Percentiles rank a stretch among this genome's conserved stretches.
These are phyloP conservation scores for Pocillopora damicornis DNA, from an alignment of 64 coral and sea anemone species.

Conservation along the genomic window DNA sequence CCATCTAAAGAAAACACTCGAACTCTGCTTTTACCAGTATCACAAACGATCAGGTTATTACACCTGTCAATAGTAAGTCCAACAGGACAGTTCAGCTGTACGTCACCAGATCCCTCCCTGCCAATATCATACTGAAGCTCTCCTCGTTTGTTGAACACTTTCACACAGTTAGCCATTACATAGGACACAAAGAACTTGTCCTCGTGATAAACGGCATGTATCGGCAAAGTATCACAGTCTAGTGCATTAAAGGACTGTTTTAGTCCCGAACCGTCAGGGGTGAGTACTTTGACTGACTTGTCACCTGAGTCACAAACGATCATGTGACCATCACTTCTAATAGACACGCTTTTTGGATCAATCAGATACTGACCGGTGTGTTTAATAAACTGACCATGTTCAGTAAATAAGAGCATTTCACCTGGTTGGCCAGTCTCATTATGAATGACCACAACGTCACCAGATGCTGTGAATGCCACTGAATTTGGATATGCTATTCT, in stretches of 20 bases:
- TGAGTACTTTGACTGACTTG: neutral
- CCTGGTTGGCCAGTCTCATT: neutral
- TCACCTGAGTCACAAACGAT: neutral
- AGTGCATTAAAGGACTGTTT: neutral
- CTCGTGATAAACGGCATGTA: neutral
- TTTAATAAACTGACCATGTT: conserved; percentile 4
- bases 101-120: neutral
- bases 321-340: conserved; percentile 7
- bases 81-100: neutral
- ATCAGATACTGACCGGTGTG: neutral
- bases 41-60: conserved; percentile 24
- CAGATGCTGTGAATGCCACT: neutral
- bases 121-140: neutral
- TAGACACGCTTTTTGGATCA: neutral
- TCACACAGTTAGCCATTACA: neutral
- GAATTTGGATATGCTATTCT: neutral
- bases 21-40: neutral
- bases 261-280: neutral
- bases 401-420: conserved; percentile 1
- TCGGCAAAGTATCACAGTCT: neutral
- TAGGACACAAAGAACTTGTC: conserved; percentile 30
- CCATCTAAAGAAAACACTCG: conserved; percentile 28
- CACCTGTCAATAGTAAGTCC: conserved; percentile 2
- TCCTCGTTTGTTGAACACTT: conserved; percentile 17
- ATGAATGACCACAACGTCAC: neutral